Evolutionary conservation across 1,140 invertebrate species (phyloP), one percentile per base, ranked within the genome.

Genomic region (Zaprionus kolodkinae): DNA sequence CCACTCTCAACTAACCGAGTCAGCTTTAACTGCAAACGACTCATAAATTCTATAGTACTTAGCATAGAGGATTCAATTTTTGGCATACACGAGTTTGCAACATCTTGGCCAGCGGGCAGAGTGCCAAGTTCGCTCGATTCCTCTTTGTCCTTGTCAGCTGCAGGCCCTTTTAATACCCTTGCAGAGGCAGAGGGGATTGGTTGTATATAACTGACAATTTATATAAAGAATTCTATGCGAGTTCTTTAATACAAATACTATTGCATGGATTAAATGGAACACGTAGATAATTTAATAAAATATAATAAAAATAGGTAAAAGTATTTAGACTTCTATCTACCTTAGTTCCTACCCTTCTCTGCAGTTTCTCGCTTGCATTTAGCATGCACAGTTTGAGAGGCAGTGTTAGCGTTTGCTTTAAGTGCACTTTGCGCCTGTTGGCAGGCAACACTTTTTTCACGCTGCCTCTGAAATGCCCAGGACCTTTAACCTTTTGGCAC

Each of bases 1-100:
- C 50, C 52, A 61, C 55, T 17, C 57, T 67, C 40, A 55, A 78
- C 70, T 56, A 74, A 74, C 71, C 35, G 59, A 38, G 55, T 33
- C 35, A 43, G 64, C 55, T 60, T 67, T 54, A 67, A 56, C 64
- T 48, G 64, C 65, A 77, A 69, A 56, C 64, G 48, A 65, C 64
- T 78, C 83, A 80, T 88, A 87, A 83, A 88, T 87, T 80, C 64
- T 63, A 50, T 66, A 67, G 67, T 88, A 83, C 77, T 86, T 88
- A 79, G 84, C 68, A 87, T 85, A 75, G 52, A 76, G 66, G 79
- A 82, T 87, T 79, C 68, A 73, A 54, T 78, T 82, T 81, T 86
- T 65, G 69, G 67, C 79, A 69, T 54, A 60, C 70, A 57, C 38
- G 40, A 38, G 50, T 27, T 36, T 13, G 57, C 50, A 48, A 56